Base-by-base conservation (phyloP, 2,113 vertebrate genomes). In the Phainopepla nitens region DNA sequence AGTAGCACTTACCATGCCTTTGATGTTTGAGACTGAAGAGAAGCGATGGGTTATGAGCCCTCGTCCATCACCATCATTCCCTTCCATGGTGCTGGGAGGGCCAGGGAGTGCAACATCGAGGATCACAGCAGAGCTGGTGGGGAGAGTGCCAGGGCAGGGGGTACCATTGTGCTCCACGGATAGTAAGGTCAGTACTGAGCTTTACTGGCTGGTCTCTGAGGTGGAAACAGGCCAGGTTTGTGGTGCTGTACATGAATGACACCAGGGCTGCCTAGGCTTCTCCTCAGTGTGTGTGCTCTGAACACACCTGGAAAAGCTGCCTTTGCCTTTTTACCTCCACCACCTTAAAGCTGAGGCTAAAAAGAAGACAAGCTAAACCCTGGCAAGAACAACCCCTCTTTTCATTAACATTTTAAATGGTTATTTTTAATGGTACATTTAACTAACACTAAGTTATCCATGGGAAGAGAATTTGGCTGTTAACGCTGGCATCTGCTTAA, bases 371-470 rank as follows among this genome's bases (percentile, higher is more conserved):
- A 70, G 84, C 69, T 92, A 97, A 92, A 23, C 64, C 29, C 82
- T 90, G 33, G 47, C 81, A 77, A 83, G 80, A 76, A 71, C 22
- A 94, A 29, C 41, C n/a, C 64, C 73, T 71, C 86, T 77, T 97
- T 96, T 94, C 94, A 97, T 97, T 97, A 95, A 94, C 95, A 94
- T 97, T 96, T 97, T 93, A 95, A 97, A 95, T 82, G 61, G 89
- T 96, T 97, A 93, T 97, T 97, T 97, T 97, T 97, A 97, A 97
- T 97, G 97, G 94, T 90, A 97, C 97, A 97, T 98, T 98, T 98
- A 98, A 96, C 97, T 97, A 97, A 97, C 93, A 61, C 89, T 94
- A 95, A 94, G 77, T 97, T 97, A 96, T 83, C 94, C 95, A 95
- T 87, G 95, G 93, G 94, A 97, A 96, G 94, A 96, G 61, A 97